Evolutionary conservation across 2,888 invertebrate genomes (phyloP).

Genomic region (Cryptops parisi): DNA sequence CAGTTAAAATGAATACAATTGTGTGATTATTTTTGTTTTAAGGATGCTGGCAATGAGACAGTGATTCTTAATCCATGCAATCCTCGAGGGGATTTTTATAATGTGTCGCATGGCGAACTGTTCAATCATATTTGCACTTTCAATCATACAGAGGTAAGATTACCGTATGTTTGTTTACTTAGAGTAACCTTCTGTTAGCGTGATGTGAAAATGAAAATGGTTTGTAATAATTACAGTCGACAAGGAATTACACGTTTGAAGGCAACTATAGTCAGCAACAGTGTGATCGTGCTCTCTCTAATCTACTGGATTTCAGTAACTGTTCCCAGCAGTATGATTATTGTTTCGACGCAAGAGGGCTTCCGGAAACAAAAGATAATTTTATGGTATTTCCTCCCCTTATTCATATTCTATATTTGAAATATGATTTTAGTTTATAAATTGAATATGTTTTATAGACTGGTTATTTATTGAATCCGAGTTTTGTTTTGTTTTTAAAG

Average conservation of each 20-base stretch:
- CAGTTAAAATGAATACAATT: too few species aligned
- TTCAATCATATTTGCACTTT: too few species aligned
- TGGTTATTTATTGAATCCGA: background rate
- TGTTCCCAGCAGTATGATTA: constrained; percentile 2
- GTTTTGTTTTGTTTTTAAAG: constrained; percentile 1
- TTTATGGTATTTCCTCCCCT: constrained; percentile 2
- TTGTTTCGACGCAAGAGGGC: constrained; percentile 1
- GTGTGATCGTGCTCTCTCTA: background rate
- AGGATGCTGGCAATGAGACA: too few species aligned
- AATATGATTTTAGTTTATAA: too few species aligned
- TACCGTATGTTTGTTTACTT: too few species aligned
- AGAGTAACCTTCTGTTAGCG: too few species aligned
- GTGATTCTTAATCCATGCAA: too few species aligned
- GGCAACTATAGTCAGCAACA: background rate
- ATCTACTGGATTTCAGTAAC: background rate
- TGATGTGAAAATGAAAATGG: background rate
- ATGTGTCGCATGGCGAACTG: too few species aligned
- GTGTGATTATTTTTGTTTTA: too few species aligned
- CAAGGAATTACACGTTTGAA: background rate
- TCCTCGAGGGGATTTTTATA: too few species aligned
- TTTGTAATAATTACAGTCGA: background rate
- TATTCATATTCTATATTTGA: too few species aligned
- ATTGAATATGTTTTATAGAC: background rate
- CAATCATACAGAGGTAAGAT: too few species aligned
- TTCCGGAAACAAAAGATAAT: background rate